Conservation (phyloP, 2,888 invertebrate species). For the Sarcophaga caerulescens region DNA sequence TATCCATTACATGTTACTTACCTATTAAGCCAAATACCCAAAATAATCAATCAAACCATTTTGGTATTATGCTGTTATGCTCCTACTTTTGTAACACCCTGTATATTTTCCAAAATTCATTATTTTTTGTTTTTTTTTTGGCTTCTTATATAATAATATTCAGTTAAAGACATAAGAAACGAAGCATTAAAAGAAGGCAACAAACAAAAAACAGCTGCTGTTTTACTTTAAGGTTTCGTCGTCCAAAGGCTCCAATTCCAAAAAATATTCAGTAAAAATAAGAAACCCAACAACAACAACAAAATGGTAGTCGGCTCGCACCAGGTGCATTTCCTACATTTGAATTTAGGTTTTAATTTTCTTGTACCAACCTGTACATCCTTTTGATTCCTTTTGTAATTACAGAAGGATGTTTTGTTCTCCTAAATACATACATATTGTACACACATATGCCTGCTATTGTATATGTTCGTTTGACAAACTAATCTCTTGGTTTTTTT, state of each 20-base stretch:
- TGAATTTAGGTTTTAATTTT: neutral
- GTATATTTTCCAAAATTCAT: too few relatives aligned
- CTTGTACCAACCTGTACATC: too few relatives aligned
- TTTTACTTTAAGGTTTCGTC: constrained; percentile 5
- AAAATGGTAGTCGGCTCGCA: constrained; percentile 18
- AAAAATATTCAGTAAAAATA: neutral
- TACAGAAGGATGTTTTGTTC: neutral
- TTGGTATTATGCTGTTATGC: too few relatives aligned
- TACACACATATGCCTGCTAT: neutral
- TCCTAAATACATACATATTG: neutral
- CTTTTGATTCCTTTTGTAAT: too few relatives aligned
- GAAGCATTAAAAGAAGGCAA: neutral
- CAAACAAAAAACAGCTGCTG: constrained; percentile 57
- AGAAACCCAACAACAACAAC: neutral
- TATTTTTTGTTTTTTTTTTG: neutral
- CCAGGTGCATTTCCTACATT: constrained; percentile 68
- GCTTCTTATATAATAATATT: neutral
- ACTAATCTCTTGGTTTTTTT: too few relatives aligned
- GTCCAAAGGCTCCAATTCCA: constrained; percentile 39
- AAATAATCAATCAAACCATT: too few relatives aligned
- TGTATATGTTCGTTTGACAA: too few relatives aligned
- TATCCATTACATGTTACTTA: too few relatives aligned
- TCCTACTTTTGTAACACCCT: too few relatives aligned
- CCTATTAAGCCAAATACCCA: too few relatives aligned
- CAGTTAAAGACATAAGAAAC: too few relatives aligned